These are phyloP conservation scores for Amphiduros pacificus DNA, from an alignment of 2,888 invertebrate genomes.

Conservation along the genomic window DNA sequence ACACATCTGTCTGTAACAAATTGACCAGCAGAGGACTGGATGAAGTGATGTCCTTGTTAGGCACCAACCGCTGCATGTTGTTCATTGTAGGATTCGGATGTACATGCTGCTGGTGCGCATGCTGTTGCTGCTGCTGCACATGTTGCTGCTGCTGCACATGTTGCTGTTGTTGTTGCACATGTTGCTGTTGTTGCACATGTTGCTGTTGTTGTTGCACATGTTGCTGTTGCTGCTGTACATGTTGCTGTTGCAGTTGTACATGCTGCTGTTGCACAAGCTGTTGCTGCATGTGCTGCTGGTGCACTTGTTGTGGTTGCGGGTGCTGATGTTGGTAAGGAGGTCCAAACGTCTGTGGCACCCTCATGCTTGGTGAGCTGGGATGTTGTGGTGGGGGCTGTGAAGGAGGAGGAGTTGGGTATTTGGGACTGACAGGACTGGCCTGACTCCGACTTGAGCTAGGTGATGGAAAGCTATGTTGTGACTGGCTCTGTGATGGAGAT, in stretches of 20 bases:
- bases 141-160: background rate
- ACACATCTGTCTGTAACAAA: constrained; percentile 79
- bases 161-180: too few relatives aligned
- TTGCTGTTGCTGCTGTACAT: background rate
- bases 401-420: constrained; percentile 25
- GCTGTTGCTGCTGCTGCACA: background rate
- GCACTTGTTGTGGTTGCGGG: constrained; percentile 1
- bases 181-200: background rate
- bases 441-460: constrained; percentile 26
- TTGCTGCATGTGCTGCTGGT: background rate
- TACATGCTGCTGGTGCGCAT: too few relatives aligned
- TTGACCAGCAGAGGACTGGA: constrained; percentile 86
- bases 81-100: constrained; percentile 27
- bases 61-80: constrained; percentile 34
- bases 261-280: background rate
- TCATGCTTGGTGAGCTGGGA: constrained; percentile 20
- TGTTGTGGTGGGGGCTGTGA: constrained; percentile 26
- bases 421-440: constrained; percentile 24
- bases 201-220: constrained; percentile 1
- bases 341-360: constrained; percentile 9
- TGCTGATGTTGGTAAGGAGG: constrained; percentile 14
- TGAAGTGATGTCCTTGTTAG: constrained; percentile 61
- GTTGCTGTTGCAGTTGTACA: background rate
- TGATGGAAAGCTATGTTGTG: constrained; percentile 30
- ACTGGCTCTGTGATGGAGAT: constrained; percentile 23